Conservation (phyloP, 2,797 vertebrate genomes). For the Paedocypris micromegethes region DNA sequence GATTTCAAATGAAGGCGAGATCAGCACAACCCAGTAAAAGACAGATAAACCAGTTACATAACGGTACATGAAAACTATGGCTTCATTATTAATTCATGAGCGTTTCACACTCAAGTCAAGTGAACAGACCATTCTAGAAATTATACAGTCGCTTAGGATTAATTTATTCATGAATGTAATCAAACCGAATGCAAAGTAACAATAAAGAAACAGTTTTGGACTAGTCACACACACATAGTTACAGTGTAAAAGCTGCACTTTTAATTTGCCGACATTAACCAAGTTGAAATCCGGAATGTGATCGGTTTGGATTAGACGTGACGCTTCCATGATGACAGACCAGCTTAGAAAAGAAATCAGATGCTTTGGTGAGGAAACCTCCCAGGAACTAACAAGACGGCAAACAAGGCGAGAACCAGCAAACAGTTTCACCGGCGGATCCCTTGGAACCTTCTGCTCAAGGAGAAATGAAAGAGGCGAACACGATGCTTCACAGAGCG, state of each 20-base stretch:
- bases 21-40: not conserved
- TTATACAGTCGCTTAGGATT: slow-evolving; percentile 2
- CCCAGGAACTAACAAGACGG: too few species aligned
- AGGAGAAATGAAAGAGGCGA: not conserved
- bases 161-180: not conserved
- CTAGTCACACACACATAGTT: too few species aligned
- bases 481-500: slow-evolving; percentile 4
- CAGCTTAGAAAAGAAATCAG: too few species aligned
- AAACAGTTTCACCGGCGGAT: not conserved
- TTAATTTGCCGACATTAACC: too few species aligned
- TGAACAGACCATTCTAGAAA: not conserved
- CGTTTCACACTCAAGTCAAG: not conserved
- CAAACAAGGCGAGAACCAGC: too few species aligned
- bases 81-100: slow-evolving; percentile 15
- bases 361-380: too few species aligned
- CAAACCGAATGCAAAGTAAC: not conserved
- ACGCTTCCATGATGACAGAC: too few species aligned
- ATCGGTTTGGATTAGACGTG: too few species aligned
- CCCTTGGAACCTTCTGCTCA: not conserved
- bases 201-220: not conserved
- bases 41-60: slow-evolving; percentile 6
- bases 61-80: slow-evolving; percentile 1
- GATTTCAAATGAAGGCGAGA: not conserved
- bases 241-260: too few species aligned
- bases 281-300: too few species aligned